phyloP scores from a whole-genome alignment of 2,113 vertebrate genomes.

The Xenopus tropicalis region UCB_Xtro_10.0 CM004443.2:151779501-151780000 shows the following conservation, averaged over 20 bases:
- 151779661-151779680: constrained; percentile 53
- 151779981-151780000: too few relatives aligned
- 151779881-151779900: too few relatives aligned
- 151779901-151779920: too few relatives aligned
- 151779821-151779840: background rate
- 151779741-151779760: constrained; percentile 56
- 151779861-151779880: too few relatives aligned
- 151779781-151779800: constrained; percentile 92
- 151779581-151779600: constrained; percentile 65
- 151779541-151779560: too few relatives aligned
- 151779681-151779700: constrained; percentile 61
- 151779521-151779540: too few relatives aligned
- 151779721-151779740: constrained; percentile 67
- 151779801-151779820: constrained; percentile 72
- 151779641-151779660: constrained; percentile 86
- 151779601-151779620: constrained; percentile 79
- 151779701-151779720: constrained; percentile 81
- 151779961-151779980: too few relatives aligned
- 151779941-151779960: too few relatives aligned
- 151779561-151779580: constrained; percentile 55
- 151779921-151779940: too few relatives aligned
- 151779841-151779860: too few relatives aligned
- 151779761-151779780: constrained; percentile 66
- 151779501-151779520: too few relatives aligned
- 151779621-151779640: constrained; percentile 95